Evolutionary conservation across 1,140 invertebrate species (phyloP).

Genomic region (Brachionus calyciflorus): DNA sequence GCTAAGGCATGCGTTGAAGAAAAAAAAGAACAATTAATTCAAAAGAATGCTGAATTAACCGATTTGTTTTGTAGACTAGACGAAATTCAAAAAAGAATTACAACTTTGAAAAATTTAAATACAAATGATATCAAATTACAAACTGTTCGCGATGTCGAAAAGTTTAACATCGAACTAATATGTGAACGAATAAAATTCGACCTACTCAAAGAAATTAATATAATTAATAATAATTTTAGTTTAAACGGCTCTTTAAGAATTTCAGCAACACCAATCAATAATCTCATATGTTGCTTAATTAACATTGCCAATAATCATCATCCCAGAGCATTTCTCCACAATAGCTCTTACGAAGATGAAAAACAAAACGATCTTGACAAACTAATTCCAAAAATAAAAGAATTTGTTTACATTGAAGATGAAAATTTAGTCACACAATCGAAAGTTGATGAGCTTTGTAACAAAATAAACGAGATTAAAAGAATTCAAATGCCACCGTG

Average conservation of each 20-base stretch:
- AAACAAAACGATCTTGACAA: background rate
- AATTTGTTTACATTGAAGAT: conserved; percentile 7
- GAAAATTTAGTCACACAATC: background rate
- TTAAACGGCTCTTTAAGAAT: background rate
- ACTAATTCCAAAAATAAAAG: background rate
- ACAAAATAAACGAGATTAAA: background rate
- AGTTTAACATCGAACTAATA: background rate
- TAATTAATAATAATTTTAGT: background rate
- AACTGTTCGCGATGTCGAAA: background rate
- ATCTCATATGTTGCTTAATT: background rate
- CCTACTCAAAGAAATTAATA: background rate
- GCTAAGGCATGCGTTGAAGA: background rate
- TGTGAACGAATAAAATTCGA: conserved; percentile 6
- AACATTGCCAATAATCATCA: background rate
- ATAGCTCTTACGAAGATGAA: background rate
- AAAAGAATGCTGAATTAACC: conserved; percentile 8
- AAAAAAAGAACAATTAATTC: background rate
- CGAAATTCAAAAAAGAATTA: background rate
- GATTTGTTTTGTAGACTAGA: conserved; percentile 11
- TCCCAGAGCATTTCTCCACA: background rate
- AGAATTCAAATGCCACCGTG: background rate
- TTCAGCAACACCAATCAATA: background rate
- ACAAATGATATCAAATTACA: background rate
- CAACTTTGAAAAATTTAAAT: background rate
- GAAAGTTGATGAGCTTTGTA: conserved; percentile 2